Evolutionary conservation across 1,140 invertebrate genomes (phyloP), one percentile per base, ranked within the genome.

Genomic region (Drosophila micromelanica): DNA sequence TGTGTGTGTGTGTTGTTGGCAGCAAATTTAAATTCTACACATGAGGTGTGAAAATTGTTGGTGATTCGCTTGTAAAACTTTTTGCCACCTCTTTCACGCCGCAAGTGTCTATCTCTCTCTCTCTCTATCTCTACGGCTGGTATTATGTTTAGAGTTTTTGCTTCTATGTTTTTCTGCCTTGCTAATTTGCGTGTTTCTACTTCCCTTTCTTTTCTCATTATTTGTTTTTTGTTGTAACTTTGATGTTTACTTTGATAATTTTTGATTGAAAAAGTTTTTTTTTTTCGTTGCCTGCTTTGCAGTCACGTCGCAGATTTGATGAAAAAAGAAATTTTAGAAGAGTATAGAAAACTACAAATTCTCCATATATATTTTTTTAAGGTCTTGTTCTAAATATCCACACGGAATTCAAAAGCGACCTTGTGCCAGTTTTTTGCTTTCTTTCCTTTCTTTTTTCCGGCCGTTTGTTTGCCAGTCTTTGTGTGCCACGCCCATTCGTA

Each of bases 241-340:
- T 87, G 78, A 87, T 89, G 72, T 89, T 89, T 82, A 68, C 76
- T 82, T 86, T 89, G 78, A 87, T 86, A 87, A 87, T 87, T 78
- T 87, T 87, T 67, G 78, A 82, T 89, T 87, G 78, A 87, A 87
- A 86, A 87, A 87, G 75, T 87, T 86, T 86, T 86, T 86, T 23
- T 12, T 45, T 86, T 23, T 12, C 42, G 12, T 38, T 32, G 55
- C 52, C 51, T 32, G 52, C 8, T 57, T 38, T 49, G 9, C 7
- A 56, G 65, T 59, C 59, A 68, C 61, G 81, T 65, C 12, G 54
- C 13, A 38, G 54, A 27, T 52, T 52, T 73, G 62, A 54, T 52
- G 38, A 56, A 45, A 73, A 72, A 37, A 30, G 38, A 68, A 68
- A 73, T 73, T 49, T n/a, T 51, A 13, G 30, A 15, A 46, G 60